These are phyloP conservation scores for Ammospiza nelsoni DNA, from an alignment of 2,113 vertebrate genomes.

Conservation along the genomic window DNA sequence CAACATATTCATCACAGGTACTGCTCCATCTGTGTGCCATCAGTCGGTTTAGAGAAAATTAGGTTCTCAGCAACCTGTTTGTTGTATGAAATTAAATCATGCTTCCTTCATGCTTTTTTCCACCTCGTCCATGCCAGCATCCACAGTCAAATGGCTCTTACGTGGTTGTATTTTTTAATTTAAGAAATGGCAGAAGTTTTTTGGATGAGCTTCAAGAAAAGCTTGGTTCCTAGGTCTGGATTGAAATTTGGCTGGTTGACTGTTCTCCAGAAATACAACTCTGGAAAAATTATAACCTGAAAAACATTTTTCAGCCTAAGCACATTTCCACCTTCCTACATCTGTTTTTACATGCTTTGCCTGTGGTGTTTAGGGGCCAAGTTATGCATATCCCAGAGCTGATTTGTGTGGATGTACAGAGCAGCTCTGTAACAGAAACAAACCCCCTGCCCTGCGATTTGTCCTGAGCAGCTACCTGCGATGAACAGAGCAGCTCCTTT, in stretches of 20 bases:
- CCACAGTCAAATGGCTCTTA: neutral
- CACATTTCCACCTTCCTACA: slow-evolving; percentile 52
- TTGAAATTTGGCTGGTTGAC: neutral
- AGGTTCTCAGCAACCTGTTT: neutral
- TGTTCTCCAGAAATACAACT: slow-evolving; percentile 17
- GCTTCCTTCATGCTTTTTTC: neutral
- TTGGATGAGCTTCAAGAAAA: slow-evolving; percentile 26
- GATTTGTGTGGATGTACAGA: neutral
- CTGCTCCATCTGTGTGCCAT: neutral
- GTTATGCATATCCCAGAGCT: neutral
- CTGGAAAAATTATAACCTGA: slow-evolving; percentile 49
- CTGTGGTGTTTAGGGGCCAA: neutral
- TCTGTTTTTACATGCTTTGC: slow-evolving; percentile 36
- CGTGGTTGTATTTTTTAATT: neutral
- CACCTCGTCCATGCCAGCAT: rapidly evolving
- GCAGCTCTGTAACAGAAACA: neutral
- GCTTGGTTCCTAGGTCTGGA: neutral
- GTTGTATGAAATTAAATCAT: neutral
- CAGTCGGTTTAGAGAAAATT: neutral
- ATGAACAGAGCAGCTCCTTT: neutral
- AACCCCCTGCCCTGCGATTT: neutral
- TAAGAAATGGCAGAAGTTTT: neutral
- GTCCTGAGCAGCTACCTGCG: neutral
- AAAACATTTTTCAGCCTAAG: slow-evolving; percentile 32
- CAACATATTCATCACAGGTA: neutral